A percentile compares a stretch with the other conserved stretches of the same genome.
Conservation (phyloP, 2,797 vertebrate genomes). For the Ctenopoma kingsleyae region DNA sequence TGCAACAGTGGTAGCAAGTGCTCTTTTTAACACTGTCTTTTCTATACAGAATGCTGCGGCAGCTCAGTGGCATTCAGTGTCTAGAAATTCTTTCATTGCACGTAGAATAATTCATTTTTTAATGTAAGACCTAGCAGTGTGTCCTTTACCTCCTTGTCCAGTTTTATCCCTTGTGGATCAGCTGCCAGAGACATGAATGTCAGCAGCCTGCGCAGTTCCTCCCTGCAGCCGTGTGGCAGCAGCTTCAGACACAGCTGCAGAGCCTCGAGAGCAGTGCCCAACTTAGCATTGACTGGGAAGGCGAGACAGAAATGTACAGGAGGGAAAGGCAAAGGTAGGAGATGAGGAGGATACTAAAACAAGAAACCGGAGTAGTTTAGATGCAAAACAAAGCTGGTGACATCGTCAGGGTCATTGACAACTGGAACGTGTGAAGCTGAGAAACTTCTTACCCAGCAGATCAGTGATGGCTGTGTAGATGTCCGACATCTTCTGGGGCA, state of each 20-base stretch:
- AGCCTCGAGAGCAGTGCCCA: constrained; percentile 89
- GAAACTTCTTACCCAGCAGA: constrained; percentile 86
- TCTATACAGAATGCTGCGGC: background rate
- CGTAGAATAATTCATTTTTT: background rate
- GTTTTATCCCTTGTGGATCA: constrained; percentile 83
- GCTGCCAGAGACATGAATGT: constrained; percentile 93
- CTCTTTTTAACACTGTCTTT: background rate
- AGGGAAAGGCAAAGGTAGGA: background rate
- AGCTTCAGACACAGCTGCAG: constrained; percentile 93
- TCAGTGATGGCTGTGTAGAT: constrained; percentile 90
- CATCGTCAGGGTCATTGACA: background rate
- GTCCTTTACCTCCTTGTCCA: constrained; percentile 90
- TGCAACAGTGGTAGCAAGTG: background rate
- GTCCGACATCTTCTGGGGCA: constrained; percentile 86
- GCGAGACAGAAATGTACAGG: background rate
- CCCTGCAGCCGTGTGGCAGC: constrained; percentile 85
- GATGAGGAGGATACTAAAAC: background rate
- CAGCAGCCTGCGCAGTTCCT: constrained; percentile 90
- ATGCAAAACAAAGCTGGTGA: background rate
- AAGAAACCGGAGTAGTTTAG: background rate
- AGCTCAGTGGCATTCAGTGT: background rate
- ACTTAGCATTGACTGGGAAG: constrained; percentile 85
- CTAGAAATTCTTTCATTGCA: background rate
- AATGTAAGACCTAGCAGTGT: background rate
- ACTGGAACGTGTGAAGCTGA: background rate